Evolutionary conservation across 2,113 vertebrate species (phyloP).

Genomic region (Xenus cinereus): DNA sequence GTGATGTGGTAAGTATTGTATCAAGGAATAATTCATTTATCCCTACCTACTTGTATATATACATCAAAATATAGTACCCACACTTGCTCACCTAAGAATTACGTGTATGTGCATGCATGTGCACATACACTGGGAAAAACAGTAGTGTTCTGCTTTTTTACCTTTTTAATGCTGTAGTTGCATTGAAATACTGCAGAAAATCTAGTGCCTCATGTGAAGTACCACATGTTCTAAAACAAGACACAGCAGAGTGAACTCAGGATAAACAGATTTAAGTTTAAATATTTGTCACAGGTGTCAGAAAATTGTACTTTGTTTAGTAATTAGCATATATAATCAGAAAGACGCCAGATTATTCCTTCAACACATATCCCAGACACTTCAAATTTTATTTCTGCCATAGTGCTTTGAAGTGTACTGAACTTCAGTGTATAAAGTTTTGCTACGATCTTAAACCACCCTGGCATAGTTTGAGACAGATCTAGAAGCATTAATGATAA

Average conservation of each 20-base stretch:
- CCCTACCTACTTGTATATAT: neutral
- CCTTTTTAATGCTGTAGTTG: neutral
- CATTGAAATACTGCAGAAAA: neutral
- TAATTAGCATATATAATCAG: neutral
- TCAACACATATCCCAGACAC: constrained; percentile 15
- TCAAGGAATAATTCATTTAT: constrained; percentile 28
- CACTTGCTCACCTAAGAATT: neutral
- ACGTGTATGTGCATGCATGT: neutral
- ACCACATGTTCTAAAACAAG: constrained; percentile 9
- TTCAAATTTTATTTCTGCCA: constrained; percentile 41
- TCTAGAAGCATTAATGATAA: neutral
- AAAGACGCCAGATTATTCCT: constrained; percentile 14
- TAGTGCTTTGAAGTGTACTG: neutral
- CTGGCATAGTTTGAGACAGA: neutral
- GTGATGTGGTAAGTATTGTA: constrained; percentile 17
- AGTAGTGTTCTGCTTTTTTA: neutral
- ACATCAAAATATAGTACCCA: neutral
- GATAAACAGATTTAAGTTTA: constrained; percentile 21
- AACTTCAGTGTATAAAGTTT: neutral
- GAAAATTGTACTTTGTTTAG: constrained; percentile 3
- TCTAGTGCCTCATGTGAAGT: neutral
- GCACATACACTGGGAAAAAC: neutral
- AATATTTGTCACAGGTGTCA: neutral
- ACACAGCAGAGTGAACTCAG: constrained; percentile 1
- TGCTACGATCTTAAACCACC: neutral